A percentile compares a stretch with the other conserved stretches of the same genome.
Evolutionary conservation across 2,113 vertebrate genomes (phyloP).

Genomic region (Hemichromis elongatus): DNA sequence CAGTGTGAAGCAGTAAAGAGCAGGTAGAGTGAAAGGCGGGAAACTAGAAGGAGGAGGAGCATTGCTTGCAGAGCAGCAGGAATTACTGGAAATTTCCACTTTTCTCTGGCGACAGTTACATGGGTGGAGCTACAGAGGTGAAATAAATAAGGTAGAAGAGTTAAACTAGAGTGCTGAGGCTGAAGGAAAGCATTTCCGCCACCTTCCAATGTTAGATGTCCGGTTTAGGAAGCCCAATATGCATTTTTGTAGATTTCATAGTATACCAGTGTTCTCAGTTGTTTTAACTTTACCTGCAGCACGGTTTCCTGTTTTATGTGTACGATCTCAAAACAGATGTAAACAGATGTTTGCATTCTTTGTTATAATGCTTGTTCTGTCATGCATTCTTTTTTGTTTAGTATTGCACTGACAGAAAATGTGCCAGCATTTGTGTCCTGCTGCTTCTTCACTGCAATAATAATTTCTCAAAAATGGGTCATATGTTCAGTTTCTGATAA

Average conservation of each 20-base stretch:
- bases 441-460: not conserved
- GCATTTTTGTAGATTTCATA: not conserved
- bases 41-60: slow-evolving; percentile 64
- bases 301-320: not conserved
- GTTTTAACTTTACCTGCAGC: not conserved
- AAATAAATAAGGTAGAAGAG: slow-evolving; percentile 44
- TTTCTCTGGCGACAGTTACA: slow-evolving; percentile 58
- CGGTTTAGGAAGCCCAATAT: not conserved
- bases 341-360: not conserved
- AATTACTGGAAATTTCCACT: slow-evolving; percentile 81
- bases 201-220: not conserved
- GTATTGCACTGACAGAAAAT: not conserved
- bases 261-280: not conserved
- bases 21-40: slow-evolving; percentile 70
- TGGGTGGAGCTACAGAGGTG: slow-evolving; percentile 54
- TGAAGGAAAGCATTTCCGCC: not conserved
- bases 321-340: not conserved
- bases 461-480: not conserved
- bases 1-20: slow-evolving; percentile 28
- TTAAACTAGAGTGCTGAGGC: not conserved
- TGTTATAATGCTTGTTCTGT: not conserved
- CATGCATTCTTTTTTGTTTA: not conserved
- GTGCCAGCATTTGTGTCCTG: not conserved
- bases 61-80: slow-evolving; percentile 45
- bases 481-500: not conserved